Base-by-base conservation (phyloP, 2,888 invertebrate species). In the Aplocera efformata region DNA sequence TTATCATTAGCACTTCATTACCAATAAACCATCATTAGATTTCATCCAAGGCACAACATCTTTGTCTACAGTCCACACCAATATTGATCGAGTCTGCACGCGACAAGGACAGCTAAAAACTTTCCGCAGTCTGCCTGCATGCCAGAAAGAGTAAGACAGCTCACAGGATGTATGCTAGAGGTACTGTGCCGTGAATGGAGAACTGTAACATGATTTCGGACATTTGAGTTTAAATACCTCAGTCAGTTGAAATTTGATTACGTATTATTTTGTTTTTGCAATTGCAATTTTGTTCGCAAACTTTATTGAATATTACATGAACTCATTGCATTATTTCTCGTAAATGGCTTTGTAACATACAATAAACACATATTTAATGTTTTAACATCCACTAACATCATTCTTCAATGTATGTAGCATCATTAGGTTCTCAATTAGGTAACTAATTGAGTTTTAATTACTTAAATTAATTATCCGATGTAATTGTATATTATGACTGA, bases 61-160 rank as follows among this genome's bases (percentile, higher is more conserved):
- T 55, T 58, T 64, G 62, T 61, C 50, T 65, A 67, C 70, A 65
- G 36, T 37, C 50, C 20, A 23, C 47, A 61, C 67, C 68, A 67
- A 66, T 83, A 83, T 83, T 79, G 83, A 83, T 83, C 83, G 79
- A 49, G 56, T 53, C 50, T 50, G 60, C 55, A 53, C 47, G 50
- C 37, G 61, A 61, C 46, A 47, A 57, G 43, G 64, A 58, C 31
- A 38, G 45, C 34, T 9, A 30, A 39, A 35, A 39, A 52, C 44
- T 56, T 9, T n/a, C 17, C 11, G n/a, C 10, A 30, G n/a, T 46
- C 7, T 20, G 11, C 32, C 17, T 46, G 50, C 41, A 28, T 13
- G 58, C 40, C 42, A 48, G 69, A 72, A 48, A 38, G 53, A 53
- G 70, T 65, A 55, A 39, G 32, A 35, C 54, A 60, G 48, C 50